Evolutionary conservation across 2,797 vertebrate species (phyloP).

Genomic region (Chelon auratus): DNA sequence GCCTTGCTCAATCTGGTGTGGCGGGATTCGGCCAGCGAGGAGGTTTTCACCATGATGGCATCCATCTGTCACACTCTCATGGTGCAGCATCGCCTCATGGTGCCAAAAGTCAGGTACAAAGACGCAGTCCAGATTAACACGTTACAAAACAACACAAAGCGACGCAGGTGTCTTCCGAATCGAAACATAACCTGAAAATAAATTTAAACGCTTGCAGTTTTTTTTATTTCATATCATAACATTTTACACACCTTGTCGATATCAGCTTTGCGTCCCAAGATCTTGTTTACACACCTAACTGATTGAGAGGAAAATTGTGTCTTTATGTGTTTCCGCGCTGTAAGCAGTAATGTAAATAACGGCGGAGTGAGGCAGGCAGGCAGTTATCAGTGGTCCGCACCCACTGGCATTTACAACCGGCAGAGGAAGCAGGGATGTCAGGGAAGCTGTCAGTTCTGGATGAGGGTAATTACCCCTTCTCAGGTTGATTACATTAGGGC

Average conservation of each 20-base stretch:
- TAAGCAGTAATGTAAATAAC: constrained; percentile 87
- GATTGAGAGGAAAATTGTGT: constrained; percentile 67
- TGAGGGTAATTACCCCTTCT: constrained; percentile 88
- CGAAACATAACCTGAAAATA: constrained; percentile 7
- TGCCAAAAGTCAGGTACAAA: constrained; percentile 95
- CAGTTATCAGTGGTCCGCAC: constrained; percentile 82
- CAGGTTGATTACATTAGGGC: constrained; percentile 86
- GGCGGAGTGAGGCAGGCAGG: constrained; percentile 78
- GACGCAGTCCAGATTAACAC: neutral
- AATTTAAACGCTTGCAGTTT: constrained; percentile 14
- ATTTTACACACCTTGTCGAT: constrained; percentile 20
- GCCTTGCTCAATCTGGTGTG: constrained; percentile 94
- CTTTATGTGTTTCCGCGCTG: constrained; percentile 71
- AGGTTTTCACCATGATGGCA: constrained; percentile 97
- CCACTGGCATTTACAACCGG: constrained; percentile 86
- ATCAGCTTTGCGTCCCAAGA: constrained; percentile 8
- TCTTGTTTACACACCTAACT: constrained; percentile 56
- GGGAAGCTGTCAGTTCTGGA: constrained; percentile 85
- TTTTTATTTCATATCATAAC: constrained; percentile 49
- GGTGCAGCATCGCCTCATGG: constrained; percentile 99
- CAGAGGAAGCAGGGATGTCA: constrained; percentile 88
- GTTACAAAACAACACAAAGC: neutral
- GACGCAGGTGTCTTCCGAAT: neutral
- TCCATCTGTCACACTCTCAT: constrained; percentile 97
- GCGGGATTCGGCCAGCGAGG: constrained; percentile 96